phyloP scores from a whole-genome alignment of 2,797 vertebrate species.

The Sphaeramia orbicularis region DNA sequence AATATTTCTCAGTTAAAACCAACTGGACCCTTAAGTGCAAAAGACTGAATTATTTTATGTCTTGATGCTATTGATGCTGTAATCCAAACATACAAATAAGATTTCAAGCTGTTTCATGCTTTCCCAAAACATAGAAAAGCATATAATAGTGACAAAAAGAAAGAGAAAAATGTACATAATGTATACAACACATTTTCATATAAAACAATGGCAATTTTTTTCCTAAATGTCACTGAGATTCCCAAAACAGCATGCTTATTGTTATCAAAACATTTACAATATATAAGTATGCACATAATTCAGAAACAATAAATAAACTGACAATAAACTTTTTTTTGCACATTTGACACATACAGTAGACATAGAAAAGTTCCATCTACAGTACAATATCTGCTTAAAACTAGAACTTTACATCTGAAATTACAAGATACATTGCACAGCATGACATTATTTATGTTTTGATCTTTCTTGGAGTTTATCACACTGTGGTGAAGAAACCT shows the following conservation, averaged over 20 bases:
- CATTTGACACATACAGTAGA: slow-evolving; percentile 87
- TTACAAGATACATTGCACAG: slow-evolving; percentile 92
- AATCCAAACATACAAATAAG: slow-evolving; percentile 72
- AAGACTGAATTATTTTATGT: slow-evolving; percentile 64
- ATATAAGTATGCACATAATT: slow-evolving; percentile 87
- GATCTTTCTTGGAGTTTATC: slow-evolving; percentile 67
- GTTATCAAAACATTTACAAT: slow-evolving; percentile 90
- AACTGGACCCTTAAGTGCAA: slow-evolving; percentile 73
- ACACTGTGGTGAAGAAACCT: slow-evolving; percentile 33
- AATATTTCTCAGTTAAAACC: slow-evolving; percentile 50
- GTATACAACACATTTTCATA: slow-evolving; percentile 76
- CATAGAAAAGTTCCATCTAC: slow-evolving; percentile 87
- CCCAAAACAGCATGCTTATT: slow-evolving; percentile 90
- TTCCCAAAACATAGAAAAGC: slow-evolving; percentile 82
- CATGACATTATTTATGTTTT: slow-evolving; percentile 71
- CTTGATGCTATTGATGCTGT: slow-evolving; percentile 64
- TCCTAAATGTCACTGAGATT: slow-evolving; percentile 77
- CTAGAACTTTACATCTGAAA: slow-evolving; percentile 91
- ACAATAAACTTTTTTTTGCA: slow-evolving; percentile 89
- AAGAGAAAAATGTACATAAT: slow-evolving; percentile 73
- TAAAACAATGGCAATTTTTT: slow-evolving; percentile 76
- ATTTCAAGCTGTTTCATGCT: slow-evolving; percentile 82
- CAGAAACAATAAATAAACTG: slow-evolving; percentile 92
- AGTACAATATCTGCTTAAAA: slow-evolving; percentile 85
- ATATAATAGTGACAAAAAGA: slow-evolving; percentile 71